Evolutionary conservation across 2,797 vertebrate genomes (phyloP).

Genomic region (Urophycis tenuis): DNA sequence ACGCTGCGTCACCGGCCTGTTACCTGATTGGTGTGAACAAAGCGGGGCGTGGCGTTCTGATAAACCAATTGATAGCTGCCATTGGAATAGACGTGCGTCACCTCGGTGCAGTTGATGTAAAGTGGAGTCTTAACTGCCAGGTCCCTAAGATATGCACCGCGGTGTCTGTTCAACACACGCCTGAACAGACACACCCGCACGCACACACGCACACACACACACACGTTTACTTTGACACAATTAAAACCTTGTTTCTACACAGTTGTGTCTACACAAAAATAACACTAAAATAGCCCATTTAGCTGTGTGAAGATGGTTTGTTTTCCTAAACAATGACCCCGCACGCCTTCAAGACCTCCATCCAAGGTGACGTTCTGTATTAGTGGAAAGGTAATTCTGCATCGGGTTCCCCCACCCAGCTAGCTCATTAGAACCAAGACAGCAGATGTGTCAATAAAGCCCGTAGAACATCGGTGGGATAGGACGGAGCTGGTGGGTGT

Average conservation of each 20-base stretch:
- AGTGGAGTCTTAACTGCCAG: slow-evolving; percentile 58
- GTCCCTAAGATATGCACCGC: slow-evolving; percentile 42
- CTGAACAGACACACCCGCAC: slow-evolving; percentile 28
- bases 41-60: slow-evolving; percentile 73
- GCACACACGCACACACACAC: not conserved
- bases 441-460: not conserved
- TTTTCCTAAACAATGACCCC: not conserved
- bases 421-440: not conserved
- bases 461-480: not conserved
- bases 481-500: not conserved
- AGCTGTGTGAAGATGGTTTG: not conserved
- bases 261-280: not conserved
- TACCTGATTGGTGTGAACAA: slow-evolving; percentile 66
- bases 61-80: slow-evolving; percentile 77
- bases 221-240: not conserved
- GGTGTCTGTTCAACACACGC: slow-evolving; percentile 34
- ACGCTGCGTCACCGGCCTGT: too few species aligned
- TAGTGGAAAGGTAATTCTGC: not conserved
- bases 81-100: slow-evolving; percentile 73
- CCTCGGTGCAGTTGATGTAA: slow-evolving; percentile 75
- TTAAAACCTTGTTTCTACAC: not conserved
- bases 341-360: too few species aligned
- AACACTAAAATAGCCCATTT: too few species aligned
- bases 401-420: not conserved
- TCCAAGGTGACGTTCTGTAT: not conserved